Evolutionary conservation across 2,797 vertebrate species (phyloP), one percentile per base, ranked within the genome.

Genomic region (Argentina silus): DNA sequence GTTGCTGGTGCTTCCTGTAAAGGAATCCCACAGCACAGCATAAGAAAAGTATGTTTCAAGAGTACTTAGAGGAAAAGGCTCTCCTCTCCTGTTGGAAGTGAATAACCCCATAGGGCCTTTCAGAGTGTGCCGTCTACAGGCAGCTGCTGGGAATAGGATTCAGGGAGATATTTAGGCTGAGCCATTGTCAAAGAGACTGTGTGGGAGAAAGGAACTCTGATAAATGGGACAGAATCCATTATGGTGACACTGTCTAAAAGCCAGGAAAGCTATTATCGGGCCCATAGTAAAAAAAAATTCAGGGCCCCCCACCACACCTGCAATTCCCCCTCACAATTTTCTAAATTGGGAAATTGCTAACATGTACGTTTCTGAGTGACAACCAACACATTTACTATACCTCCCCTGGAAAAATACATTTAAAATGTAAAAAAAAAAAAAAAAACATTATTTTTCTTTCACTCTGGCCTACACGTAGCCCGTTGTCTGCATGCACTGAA

Each of bases 221-320:
- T 78, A 70, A 88, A 88, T 85, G 78, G 77, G 76, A 73, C 0
- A 1, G 43, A 79, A 73, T 70, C 78, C 80, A 80, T 86, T 81
- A 75, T 70, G 80, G 75, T 84, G 87, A 87, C 86, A 83, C 42
- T 90, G 88, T 89, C 78, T 81, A 79, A 91, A 84, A 82, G 78
- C 73, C 73, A 80, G 84, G n/a, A n/a, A n/a, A n/a, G n/a, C n/a
- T n/a, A n/a, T n/a, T n/a, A n/a, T n/a, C n/a, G n/a, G n/a, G n/a
- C n/a, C n/a, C n/a, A n/a, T n/a, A n/a, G n/a, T n/a, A n/a, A n/a
- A n/a, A n/a, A n/a, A n/a, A n/a, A n/a, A n/a, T n/a, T n/a, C n/a
- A n/a, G n/a, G n/a, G n/a, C n/a, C n/a, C n/a, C n/a, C n/a, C n/a
- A n/a, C n/a, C n/a, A n/a, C n/a, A n/a, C n/a, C n/a, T n/a, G n/a